Evolutionary conservation across 2,113 vertebrate genomes (phyloP).

Genomic region (Melanerpes formicivorus): DNA sequence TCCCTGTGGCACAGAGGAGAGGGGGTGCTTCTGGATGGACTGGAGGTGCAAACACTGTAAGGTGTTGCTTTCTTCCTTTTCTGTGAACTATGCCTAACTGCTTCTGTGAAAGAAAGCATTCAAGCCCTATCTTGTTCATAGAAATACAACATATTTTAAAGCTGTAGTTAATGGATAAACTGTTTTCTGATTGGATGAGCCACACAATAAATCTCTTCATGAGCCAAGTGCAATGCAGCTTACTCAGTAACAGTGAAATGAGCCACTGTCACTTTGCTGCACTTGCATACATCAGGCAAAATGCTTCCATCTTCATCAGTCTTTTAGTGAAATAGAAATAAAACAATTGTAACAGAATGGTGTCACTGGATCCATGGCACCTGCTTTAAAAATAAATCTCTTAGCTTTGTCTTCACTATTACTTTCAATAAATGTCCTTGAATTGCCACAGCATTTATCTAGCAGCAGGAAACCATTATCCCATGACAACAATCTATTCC

Average conservation of each 20-base stretch:
- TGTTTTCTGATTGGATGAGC: constrained; percentile 67
- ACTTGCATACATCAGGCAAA: constrained; percentile 65
- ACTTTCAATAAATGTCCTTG: constrained; percentile 79
- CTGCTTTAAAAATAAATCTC: constrained; percentile 79
- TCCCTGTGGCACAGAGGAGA: not conserved
- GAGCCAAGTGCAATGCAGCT: constrained; percentile 49
- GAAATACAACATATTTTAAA: constrained; percentile 64
- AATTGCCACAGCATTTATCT: constrained; percentile 78
- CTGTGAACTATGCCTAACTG: not conserved
- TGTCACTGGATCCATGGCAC: constrained; percentile 76
- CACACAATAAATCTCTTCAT: constrained; percentile 56
- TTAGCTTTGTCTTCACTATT: constrained; percentile 74
- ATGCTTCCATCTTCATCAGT: constrained; percentile 69
- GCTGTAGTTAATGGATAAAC: constrained; percentile 65
- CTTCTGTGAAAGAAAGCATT: constrained; percentile 32
- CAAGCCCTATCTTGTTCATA: constrained; percentile 36
- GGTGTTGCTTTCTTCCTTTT: not conserved
- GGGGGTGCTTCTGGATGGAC: not conserved
- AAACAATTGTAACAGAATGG: constrained; percentile 73
- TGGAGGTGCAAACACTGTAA: not conserved
- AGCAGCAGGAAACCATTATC: constrained; percentile 81
- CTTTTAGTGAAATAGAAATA: constrained; percentile 73
- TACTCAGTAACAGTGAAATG: constrained; percentile 52
- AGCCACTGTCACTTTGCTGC: constrained; percentile 58
- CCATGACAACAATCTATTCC: constrained; percentile 78